These are phyloP conservation scores for Protonemura montana DNA, from an alignment of 2,888 invertebrate species.

Conservation along the genomic window DNA sequence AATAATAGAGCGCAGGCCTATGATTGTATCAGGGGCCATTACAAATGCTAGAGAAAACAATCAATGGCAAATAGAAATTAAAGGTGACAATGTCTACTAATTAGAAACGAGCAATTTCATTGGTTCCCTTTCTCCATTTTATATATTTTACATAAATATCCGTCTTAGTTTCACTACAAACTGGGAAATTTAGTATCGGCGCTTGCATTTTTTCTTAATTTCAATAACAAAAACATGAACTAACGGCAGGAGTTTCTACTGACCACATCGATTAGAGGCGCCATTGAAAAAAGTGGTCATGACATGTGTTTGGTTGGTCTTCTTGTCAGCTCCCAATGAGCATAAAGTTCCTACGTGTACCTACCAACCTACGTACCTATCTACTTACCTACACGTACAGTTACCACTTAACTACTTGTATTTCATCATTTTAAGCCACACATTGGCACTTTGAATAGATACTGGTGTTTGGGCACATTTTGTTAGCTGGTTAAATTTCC, in stretches of 20 bases:
- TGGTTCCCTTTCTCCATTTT: constrained; percentile 7
- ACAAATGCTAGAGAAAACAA: not conserved
- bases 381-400: not conserved
- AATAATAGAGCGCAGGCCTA: not conserved
- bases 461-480: not conserved
- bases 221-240: not conserved
- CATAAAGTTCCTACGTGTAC: not conserved
- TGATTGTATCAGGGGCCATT: not conserved
- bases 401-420: not conserved
- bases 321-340: not conserved
- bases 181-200: not conserved
- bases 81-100: not conserved
- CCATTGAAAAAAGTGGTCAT: not conserved
- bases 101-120: not conserved
- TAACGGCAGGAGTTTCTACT: not conserved
- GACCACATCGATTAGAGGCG: not conserved
- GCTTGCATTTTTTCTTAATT: not conserved
- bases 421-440: not conserved
- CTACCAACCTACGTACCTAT: not conserved
- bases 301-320: constrained; percentile 12
- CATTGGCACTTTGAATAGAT: constrained; percentile 12
- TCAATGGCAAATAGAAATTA: not conserved
- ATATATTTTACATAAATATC: not conserved
- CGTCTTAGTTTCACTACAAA: not conserved
- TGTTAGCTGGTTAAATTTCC: not conserved